Evolutionary conservation across 1,140 invertebrate genomes (phyloP).

Genomic region (Temnothorax nylanderi): DNA sequence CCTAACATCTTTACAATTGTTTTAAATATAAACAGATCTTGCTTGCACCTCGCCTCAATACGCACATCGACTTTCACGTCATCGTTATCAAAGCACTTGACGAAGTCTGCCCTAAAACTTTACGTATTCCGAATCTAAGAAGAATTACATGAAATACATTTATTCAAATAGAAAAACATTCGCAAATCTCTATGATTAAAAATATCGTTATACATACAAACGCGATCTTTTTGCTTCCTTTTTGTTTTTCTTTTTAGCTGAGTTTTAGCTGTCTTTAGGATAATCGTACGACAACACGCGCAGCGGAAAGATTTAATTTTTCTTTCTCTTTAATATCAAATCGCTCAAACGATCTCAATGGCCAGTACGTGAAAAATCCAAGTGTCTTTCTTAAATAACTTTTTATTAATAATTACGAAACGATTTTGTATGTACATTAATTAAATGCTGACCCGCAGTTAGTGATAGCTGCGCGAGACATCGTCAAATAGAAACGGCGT

Average conservation of each 20-base stretch:
- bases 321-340: slow-evolving; percentile 44
- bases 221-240: neutral
- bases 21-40: slow-evolving; percentile 49
- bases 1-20: slow-evolving; percentile 25
- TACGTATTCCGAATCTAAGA: slow-evolving; percentile 22
- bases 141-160: slow-evolving; percentile 42
- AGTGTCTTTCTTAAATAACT: slow-evolving; percentile 54
- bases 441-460: slow-evolving; percentile 67
- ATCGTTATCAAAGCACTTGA: slow-evolving; percentile 33
- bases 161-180: slow-evolving; percentile 56
- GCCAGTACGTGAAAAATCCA: slow-evolving; percentile 59
- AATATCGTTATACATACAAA: slow-evolving; percentile 55
- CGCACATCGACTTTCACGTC: slow-evolving; percentile 20
- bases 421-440: slow-evolving; percentile 79
- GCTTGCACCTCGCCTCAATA: neutral
- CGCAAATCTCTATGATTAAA: slow-evolving; percentile 48
- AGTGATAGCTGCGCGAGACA: slow-evolving; percentile 36
- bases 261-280: neutral
- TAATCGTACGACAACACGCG: slow-evolving; percentile 54
- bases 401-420: slow-evolving; percentile 80
- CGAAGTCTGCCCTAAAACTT: slow-evolving; percentile 38
- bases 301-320: slow-evolving; percentile 50
- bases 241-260: slow-evolving; percentile 17
- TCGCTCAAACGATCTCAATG: slow-evolving; percentile 31
- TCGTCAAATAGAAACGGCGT: slow-evolving; percentile 56